Evolutionary conservation across 2,113 vertebrate species (phyloP).

Genomic region (Hoplias malabaricus): DNA sequence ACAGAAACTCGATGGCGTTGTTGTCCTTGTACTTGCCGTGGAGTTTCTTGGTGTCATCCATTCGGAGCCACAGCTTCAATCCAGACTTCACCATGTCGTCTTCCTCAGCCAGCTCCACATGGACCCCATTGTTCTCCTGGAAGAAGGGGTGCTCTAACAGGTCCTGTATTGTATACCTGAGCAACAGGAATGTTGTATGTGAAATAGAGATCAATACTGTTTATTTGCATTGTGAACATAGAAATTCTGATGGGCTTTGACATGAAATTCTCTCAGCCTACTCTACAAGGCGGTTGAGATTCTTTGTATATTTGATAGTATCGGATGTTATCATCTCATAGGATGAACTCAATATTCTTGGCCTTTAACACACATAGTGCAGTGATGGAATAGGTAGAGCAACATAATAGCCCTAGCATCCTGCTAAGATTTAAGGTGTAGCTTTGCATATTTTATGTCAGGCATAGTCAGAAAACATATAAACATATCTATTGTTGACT

Average conservation of each 20-base stretch:
- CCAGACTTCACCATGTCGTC: constrained; percentile 81
- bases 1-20: constrained; percentile 94
- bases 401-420: too few relatives aligned
- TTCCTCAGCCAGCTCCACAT: constrained; percentile 90
- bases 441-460: too few relatives aligned
- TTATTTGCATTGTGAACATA: too few relatives aligned
- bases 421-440: too few relatives aligned
- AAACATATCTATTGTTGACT: neutral
- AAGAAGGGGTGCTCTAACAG: constrained; percentile 93
- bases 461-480: neutral
- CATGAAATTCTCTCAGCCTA: too few relatives aligned
- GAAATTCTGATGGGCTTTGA: too few relatives aligned
- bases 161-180: constrained; percentile 92
- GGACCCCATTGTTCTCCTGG: constrained; percentile 87
- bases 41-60: constrained; percentile 88
- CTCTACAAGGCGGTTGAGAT: too few relatives aligned
- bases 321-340: too few relatives aligned
- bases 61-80: constrained; percentile 91
- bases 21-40: constrained; percentile 92
- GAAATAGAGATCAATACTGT: neutral
- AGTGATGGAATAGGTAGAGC: neutral
- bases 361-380: too few relatives aligned
- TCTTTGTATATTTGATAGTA: too few relatives aligned
- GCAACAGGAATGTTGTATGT: neutral
- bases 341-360: too few relatives aligned